phyloP scores from a whole-genome alignment of 2,113 vertebrate species.

The Atrichornis clamosus region DNA sequence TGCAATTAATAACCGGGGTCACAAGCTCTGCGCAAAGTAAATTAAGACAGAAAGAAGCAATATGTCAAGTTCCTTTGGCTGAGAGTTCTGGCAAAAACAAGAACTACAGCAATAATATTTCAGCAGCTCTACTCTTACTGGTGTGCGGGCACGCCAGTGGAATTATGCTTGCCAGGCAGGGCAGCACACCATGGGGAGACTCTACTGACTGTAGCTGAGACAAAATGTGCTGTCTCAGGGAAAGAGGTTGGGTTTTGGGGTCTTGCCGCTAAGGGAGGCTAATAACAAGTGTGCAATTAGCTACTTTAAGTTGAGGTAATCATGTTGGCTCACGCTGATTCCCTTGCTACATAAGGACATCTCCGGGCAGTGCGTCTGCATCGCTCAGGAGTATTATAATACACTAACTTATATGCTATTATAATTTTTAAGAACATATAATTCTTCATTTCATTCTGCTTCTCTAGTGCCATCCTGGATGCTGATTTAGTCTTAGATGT shows the following conservation, averaged over 20 bases:
- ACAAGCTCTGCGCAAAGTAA: not conserved
- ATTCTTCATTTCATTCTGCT: not conserved
- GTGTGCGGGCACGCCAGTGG: accelerated
- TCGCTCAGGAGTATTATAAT: not conserved
- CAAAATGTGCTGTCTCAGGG: not conserved
- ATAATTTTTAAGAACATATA: not conserved
- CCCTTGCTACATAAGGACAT: not conserved
- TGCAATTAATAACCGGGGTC: not conserved
- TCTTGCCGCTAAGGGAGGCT: not conserved
- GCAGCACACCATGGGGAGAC: not conserved
- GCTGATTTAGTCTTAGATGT: not conserved
- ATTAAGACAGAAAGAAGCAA: slow-evolving; percentile 21
- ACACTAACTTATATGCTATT: not conserved
- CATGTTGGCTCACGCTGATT: not conserved
- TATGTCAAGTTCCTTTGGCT: not conserved
- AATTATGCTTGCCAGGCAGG: not conserved
- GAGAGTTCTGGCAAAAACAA: not conserved
- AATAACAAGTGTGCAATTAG: not conserved
- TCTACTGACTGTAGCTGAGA: not conserved
- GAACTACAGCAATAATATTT: not conserved
- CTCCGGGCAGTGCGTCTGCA: accelerated
- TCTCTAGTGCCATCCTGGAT: not conserved
- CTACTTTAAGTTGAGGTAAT: not conserved
- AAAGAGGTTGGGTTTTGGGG: not conserved
- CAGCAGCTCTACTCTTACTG: not conserved